Base-by-base conservation (phyloP, 2,888 invertebrate species). In the Dermolepida albohirtum region DNA sequence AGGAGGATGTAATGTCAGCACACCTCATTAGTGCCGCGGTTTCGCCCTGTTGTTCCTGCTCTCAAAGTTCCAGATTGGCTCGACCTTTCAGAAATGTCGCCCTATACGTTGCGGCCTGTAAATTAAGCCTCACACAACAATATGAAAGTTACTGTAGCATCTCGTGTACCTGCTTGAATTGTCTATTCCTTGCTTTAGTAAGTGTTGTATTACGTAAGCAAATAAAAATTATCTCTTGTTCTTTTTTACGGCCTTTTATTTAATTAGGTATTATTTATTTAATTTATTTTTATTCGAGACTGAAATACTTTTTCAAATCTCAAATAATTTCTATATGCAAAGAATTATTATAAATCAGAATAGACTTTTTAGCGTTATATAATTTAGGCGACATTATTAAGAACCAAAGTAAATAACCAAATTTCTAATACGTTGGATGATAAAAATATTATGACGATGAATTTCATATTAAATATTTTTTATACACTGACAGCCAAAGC, bases 1-100 rank as follows among this genome's bases (percentile, higher is more conserved):
- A 76, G 75, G 74, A 75, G 76, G 75, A 74, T 77, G 78, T 78
- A 79, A 79, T 78, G 80, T 79, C 80, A 80, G 78, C 78, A 77
- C 74, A 78, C 74, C 78, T 80, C 80, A 79, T 80, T 80, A 80
- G 78, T 75, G 78, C 75, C 76, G 74, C 72, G 75, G 77, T 73
- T 75, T 75, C 71, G 70, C 73, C 74, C 72, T 70, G 71, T 74
- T 70, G 73, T 55, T 55, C 55, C 64, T 27, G 29, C 54, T 50
- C 50, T 54, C 50, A 47, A 64, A 57, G 43, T 49, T 57, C 43
- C 47, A 50, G 57, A 41, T 72, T 70, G 71, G 69, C 70, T 65
- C 74, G 75, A 78, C 77, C 76, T 77, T 77, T 75, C 73, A 71
- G 66, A 76, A 78, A 78, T 77, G 78, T 77, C 78, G 76, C 64